Base-by-base conservation (phyloP, 2,888 invertebrate species). In the Yponomeuta sedellus region DNA sequence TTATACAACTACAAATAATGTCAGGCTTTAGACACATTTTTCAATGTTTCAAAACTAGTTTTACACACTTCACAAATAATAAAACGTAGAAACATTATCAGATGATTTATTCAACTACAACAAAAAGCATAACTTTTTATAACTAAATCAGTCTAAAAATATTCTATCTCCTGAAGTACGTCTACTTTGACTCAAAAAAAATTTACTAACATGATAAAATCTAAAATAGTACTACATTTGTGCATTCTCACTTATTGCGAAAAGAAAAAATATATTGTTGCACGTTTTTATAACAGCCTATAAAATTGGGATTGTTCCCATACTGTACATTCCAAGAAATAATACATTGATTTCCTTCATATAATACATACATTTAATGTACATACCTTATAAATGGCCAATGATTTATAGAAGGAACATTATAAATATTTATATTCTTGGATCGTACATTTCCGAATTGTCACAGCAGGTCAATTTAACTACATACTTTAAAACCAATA, bases 141-240 rank as follows among this genome's bases (percentile, higher is more conserved):
- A 91, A 90, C 90, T 90, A 91, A 91, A 89, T 91, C 91, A 91
- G 91, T 91, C 91, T 91, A 91, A 90, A 89, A 88, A 88, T 90
- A 88, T 86, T 85, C 78, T 79, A 78, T 75, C 84, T 85, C 86
- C 85, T 83, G 86, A 40, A 63, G 10, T 34, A 71, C 78, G 79
- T 85, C 86, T 86, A 89, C 85, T 74, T 76, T 77, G 80, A 77
- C 80, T 83, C 80, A 83, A 44, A 34, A 85, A 83, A 82, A 84
- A 80, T 80, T 76, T 82, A 86, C 83, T 86, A 87, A 85, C 83
- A 83, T 75, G 79, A 77, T 79, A 77, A 79, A 81, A 77, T 78
- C 75, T 76, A 80, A 74, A 67, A 71, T 62, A 34, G 34, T 34
- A 59, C 59, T 59, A 59, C 5, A 12, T 59, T 67, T 69, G 70